Base-by-base conservation (phyloP, 2,797 vertebrate species). In the Allobates femoralis region DNA sequence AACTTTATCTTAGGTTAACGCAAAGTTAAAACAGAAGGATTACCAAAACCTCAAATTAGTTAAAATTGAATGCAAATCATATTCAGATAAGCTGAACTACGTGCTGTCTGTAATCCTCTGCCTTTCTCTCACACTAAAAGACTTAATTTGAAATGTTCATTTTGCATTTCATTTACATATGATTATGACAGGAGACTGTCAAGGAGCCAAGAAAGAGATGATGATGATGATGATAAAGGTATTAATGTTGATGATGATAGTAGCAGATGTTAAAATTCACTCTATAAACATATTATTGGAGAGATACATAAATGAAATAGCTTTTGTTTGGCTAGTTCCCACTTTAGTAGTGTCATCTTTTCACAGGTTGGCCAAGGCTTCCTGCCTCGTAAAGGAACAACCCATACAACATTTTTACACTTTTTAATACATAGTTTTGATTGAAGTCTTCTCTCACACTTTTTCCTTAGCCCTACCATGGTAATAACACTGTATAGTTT, bases 81-180 rank as follows among this genome's bases (percentile, higher is more conserved):
- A 85, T 85, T 85, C 84, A 69, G 76, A 85, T 79, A 85, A 79
- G 76, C 75, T 79, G 66, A 85, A 85, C 76, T 85, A 85, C 46
- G 79, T 58, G 75, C 84, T 79, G 84, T 79, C 73, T 85, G 46
- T 69, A 85, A 79, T 69, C 76, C 75, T 79, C 62, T 79, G 46
- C 77, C 51, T 85, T 79, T 85, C 76, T 71, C 76, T 60, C 76
- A 41, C 77, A 79, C 84, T 85, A 79, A 79, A 85, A 85, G 51
- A 51, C 64, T 79, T 85, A 79, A 85, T 85, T 85, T 85, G 64
- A 79, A 62, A 79, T 85, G 76, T 37, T 85, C 75, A 79, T 85
- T 85, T 79, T 85, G 84, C 66, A 85, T 85, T 85, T 85, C 51
- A 85, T 85, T 85, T 85, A 75, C 76, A 85, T 85, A 37, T 79